Conservation (phyloP, 2,888 invertebrate genomes). For the Hyposoter dolosus region DNA sequence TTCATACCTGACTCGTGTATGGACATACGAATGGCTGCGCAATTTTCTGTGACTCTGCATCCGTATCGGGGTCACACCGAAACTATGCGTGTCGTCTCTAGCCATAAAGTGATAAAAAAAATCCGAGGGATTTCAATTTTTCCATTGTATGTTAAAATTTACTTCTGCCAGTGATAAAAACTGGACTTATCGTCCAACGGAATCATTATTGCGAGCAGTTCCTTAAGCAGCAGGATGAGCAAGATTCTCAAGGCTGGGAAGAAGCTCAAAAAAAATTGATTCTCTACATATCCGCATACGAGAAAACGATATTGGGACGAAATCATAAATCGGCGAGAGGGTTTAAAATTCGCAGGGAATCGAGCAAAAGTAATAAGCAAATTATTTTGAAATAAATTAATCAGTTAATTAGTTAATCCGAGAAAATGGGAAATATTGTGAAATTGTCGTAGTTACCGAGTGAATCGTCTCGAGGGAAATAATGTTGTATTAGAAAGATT, state of each 20-base stretch:
- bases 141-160: slow-evolving; percentile 51
- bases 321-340: not conserved
- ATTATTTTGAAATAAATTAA: not conserved
- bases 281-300: not conserved
- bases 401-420: not conserved
- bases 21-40: slow-evolving; percentile 39
- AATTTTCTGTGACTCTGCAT: slow-evolving; percentile 67
- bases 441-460: not conserved
- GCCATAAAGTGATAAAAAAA: slow-evolving; percentile 43
- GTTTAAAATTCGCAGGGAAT: not conserved
- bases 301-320: not conserved
- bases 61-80: slow-evolving; percentile 67
- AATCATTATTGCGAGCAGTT: slow-evolving; percentile 1
- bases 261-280: not conserved
- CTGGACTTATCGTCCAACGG: slow-evolving; percentile 19
- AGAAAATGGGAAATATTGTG: not conserved
- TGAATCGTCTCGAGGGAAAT: not conserved
- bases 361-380: not conserved
- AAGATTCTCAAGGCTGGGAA: slow-evolving; percentile 1
- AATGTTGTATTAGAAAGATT: not conserved
- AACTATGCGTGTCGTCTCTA: slow-evolving; percentile 59
- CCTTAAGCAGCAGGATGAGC: not conserved
- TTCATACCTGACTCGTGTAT: slow-evolving; percentile 1
- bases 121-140: slow-evolving; percentile 32
- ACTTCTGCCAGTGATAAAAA: slow-evolving; percentile 1